These are phyloP conservation scores for Leucoraja ocellata DNA, from an alignment of 2,797 vertebrate species.

Conservation along the genomic window DNA sequence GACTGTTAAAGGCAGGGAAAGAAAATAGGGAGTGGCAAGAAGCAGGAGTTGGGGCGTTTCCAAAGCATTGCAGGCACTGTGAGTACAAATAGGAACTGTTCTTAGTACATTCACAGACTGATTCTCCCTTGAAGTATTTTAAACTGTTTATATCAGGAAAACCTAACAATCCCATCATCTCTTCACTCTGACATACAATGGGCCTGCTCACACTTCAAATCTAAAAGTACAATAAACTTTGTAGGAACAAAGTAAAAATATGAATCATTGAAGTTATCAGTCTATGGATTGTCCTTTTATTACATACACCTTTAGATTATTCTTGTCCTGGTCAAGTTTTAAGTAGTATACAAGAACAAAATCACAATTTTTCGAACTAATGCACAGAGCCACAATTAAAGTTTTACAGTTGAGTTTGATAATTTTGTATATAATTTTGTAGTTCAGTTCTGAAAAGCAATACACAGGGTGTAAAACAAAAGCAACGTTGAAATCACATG, in stretches of 20 bases:
- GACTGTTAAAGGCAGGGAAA: neutral
- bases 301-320: neutral
- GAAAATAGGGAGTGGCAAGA: neutral
- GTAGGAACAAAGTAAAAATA: neutral
- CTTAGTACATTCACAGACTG: neutral
- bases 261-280: neutral
- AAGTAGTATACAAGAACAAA: neutral
- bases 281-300: neutral
- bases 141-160: neutral
- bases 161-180: neutral
- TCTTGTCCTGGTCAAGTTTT: neutral
- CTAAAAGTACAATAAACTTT: neutral
- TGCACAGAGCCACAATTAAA: neutral
- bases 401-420: neutral
- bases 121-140: neutral
- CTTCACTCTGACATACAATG: neutral
- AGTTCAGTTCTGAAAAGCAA: neutral
- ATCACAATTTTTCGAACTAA: neutral
- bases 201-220: neutral
- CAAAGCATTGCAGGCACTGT: neutral
- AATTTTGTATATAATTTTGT: neutral
- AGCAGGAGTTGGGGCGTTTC: neutral
- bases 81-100: neutral
- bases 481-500: neutral
- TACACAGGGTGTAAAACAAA: neutral